Evolutionary conservation across 2,797 vertebrate species (phyloP).

Genomic region (Avahi laniger): DNA sequence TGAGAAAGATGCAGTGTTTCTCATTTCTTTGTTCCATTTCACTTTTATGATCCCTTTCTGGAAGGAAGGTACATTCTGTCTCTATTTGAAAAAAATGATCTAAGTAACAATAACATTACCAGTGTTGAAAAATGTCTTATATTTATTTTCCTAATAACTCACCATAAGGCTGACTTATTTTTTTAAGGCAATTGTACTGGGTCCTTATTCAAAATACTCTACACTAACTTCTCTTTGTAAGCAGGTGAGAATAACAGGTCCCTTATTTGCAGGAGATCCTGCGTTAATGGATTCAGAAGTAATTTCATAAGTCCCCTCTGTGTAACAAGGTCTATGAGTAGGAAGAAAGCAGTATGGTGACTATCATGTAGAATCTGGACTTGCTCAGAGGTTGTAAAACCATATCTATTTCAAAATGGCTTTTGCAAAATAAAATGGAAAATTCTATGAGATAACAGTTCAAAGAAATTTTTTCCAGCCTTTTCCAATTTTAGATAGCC

Average conservation of each 20-base stretch:
- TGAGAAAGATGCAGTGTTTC: slow-evolving; percentile 61
- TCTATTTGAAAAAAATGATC: slow-evolving; percentile 72
- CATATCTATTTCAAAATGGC: not conserved
- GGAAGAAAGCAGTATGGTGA: not conserved
- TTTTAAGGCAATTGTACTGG: not conserved
- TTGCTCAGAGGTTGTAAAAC: not conserved
- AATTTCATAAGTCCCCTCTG: not conserved
- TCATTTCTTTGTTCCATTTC: slow-evolving; percentile 75
- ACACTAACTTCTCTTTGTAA: not conserved
- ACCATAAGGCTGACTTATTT: not conserved
- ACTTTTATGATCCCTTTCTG: slow-evolving; percentile 77
- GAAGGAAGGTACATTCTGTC: slow-evolving; percentile 69
- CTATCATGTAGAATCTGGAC: not conserved
- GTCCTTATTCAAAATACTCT: not conserved
- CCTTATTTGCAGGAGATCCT: not conserved
- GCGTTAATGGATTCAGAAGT: not conserved
- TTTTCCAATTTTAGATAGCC: not conserved
- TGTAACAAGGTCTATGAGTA: not conserved
- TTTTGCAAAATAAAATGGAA: not conserved
- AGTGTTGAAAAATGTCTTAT: not conserved
- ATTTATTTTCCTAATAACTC: not conserved
- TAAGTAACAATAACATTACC: slow-evolving; percentile 63
- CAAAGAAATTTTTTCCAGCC: not conserved
- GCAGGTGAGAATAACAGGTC: not conserved
- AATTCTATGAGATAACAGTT: not conserved